Evolutionary conservation across 2,888 invertebrate species (phyloP), one percentile per base, ranked within the genome.

Genomic region (Nebria salina): DNA sequence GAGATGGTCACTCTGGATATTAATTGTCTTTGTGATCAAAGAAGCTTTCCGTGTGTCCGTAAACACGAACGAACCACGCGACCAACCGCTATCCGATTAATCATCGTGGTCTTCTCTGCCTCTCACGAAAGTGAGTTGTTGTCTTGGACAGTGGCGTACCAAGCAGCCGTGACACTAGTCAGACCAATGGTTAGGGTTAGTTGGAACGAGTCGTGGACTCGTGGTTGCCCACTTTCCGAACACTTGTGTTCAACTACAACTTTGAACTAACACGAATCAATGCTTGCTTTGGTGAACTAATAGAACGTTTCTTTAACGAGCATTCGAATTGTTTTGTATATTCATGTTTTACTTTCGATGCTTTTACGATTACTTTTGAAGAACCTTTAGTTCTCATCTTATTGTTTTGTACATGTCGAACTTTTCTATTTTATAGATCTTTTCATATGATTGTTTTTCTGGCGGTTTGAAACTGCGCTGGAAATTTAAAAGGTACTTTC

Each of bases 1-100:
- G 54, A 65, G 74, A 74, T 75, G 81, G 81, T 81, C 81, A 81
- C 81, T 81, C 81, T 81, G 73, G 54, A 81, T 81, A 81, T 81
- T 81, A 81, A 81, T 81, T 81, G 81, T 81, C 81, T 81, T 81
- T 76, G 81, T 76, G 81, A 81, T 81, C 81, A 81, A 81, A 81
- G 81, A 81, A 81, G 81, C 72, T 76, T 13, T 54, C 54, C 54
- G 54, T 54, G 42, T 80, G 80, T 76, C 81, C 73, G 81, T 76
- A 81, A 81, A 81, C 81, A 81, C 41, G 54, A 8, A 54, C 73
- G 41, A 70, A 75, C 80, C 73, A 42, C 76, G 72, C 25, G 80
- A 9, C 74, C 74, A 65, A 42, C 80, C 80, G 75, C 81, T 64
- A 54, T 54, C 72, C 76, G 76, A 81, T 81, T 81, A 81, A 81